Base-by-base conservation (phyloP, 2,888 invertebrate genomes). In the Balanococcus diminutus region DNA sequence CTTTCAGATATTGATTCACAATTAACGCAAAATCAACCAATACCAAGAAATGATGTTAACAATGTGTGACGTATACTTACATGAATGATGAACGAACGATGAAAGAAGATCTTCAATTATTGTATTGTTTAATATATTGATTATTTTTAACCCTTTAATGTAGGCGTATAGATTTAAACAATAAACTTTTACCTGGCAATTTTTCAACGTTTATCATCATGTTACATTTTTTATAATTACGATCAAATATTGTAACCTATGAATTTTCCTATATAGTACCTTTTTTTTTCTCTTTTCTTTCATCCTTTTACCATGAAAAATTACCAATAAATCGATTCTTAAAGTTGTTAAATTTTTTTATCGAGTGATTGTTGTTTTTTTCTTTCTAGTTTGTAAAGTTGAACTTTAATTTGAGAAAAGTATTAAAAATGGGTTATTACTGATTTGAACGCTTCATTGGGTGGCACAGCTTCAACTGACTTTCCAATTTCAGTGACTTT, bases 171-270 rank as follows among this genome's bases (percentile, higher is more conserved):
- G 75, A 22, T 79, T 79, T 36, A 32, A 79, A 79, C 75, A 79
- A 79, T 79, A 79, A 79, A 79, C 19, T 32, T 79, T 79, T 36
- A 36, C 36, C 75, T 32, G 36, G 36, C 19, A 19, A 79, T 79
- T 79, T 79, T 79, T 79, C 75, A 79, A 79, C 75, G 75, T 79
- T 79, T 79, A 79, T 32, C 36, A 79, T 79, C 75, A 79, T 79
- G 75, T 79, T 36, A 79, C 22, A 79, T 79, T 79, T 79, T 79
- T 79, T 36, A 19, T 79, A 36, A 79, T 79, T 79, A 67, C 67
- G 67, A 67, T 67, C 28, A 67, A 28, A 67, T 67, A 67, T 31
- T 67, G 67, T 67, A 67, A 67, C 28, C 31, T 67, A 14, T n/a
- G 11, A 56, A 67, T 67, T 67, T 67, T 67, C 67, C 67, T 67